Conservation (phyloP, 2,113 vertebrate species). For the Camarhynchus parvulus region DNA sequence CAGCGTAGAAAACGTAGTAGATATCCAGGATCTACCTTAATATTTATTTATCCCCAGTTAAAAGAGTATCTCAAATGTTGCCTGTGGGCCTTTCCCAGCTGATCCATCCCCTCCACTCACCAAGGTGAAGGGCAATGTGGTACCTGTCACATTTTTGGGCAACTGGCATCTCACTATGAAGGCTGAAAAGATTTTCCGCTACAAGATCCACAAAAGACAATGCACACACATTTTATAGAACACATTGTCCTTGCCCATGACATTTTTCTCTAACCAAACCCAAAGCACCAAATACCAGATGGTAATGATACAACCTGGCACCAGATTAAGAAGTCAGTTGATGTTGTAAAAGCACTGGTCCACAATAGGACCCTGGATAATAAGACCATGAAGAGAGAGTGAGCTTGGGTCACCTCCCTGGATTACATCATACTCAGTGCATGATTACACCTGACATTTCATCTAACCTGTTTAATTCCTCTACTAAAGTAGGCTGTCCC, state of each 20-base stretch:
- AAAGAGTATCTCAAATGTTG: not conserved
- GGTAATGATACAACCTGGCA: not conserved
- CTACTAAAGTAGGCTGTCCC: not conserved
- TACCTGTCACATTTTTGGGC: no score
- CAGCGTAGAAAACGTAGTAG: not conserved
- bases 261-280: not conserved
- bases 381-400: not conserved
- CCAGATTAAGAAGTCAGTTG: constrained; percentile 13
- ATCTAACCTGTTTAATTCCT: not conserved
- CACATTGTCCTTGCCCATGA: not conserved
- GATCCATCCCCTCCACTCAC: not conserved
- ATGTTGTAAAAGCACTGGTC: not conserved
- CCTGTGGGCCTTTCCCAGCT: not conserved
- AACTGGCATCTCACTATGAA: not conserved
- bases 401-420: not conserved
- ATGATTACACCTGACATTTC: constrained; percentile 12
- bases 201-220: not conserved
- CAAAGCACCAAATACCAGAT: not conserved
- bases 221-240: not conserved
- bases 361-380: not conserved
- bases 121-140: accelerated
- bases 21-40: not conserved
- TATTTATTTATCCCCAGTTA: not conserved
- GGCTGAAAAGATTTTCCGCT: not conserved
- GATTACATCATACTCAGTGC: not conserved